Evolutionary conservation across 2,888 invertebrate species (phyloP), one percentile per base, ranked within the genome.

Genomic region (Phragmatobia fuliginosa): DNA sequence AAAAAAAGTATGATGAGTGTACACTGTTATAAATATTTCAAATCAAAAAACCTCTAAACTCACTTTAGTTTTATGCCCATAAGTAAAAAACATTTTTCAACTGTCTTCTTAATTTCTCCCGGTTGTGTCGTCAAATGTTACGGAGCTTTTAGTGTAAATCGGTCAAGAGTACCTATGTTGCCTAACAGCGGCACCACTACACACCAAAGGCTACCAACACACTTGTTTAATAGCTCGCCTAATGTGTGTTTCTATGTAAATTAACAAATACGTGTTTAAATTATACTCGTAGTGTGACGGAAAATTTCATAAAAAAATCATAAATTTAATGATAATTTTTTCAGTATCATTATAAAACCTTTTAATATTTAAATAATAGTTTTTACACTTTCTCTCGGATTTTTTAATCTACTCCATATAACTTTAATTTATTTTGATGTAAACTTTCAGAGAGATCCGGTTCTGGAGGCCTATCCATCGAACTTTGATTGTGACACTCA

Each of bases 81-180:
- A 49, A 49, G 8, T 25, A 25, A n/a, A 11, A 52, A 52, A 25
- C 25, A 25, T 25, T 52, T 52, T 25, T 25, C 52, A 25, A 25
- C 25, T 52, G 52, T 25, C 52, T 56, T 56, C 16, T 56, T 28
- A 56, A 28, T 28, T 56, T 56, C 28, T 56, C 52, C 25, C 25
- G 25, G 52, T 56, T 28, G 56, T 28, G 28, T 56, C 28, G 56
- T 56, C 28, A 10, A 28, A 28, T 56, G 56, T 56, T 25, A 33
- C 59, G 16, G 11, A 56, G 25, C 7, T 25, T 64, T 56, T 25
- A 56, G 52, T 25, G 33, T 56, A 64, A 56, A 64, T 64, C 64
- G 64, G 64, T 64, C 64, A 64, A 56, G 64, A 56, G 64, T 64
- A n/a, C n/a, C n/a, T n/a, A n/a, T 52, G 56, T 64, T 56, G 64